A percentile compares a stretch with the other conserved stretches of the same genome.
Conservation (phyloP, 2,888 invertebrate genomes). For the Luffia ferchaultella region DNA sequence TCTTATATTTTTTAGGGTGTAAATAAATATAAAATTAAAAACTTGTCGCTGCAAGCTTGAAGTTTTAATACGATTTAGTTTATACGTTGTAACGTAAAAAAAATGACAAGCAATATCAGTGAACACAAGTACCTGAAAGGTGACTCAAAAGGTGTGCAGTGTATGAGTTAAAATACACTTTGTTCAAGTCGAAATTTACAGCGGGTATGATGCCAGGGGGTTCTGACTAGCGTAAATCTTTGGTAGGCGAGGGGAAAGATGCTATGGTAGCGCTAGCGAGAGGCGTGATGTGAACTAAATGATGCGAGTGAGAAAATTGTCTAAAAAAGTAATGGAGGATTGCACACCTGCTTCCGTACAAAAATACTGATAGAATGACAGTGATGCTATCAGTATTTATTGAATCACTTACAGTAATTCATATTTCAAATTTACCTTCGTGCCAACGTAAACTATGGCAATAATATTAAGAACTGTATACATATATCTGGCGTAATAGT, state of each 20-base stretch:
- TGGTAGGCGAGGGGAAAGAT: neutral
- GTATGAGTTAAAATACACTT: slow-evolving; percentile 5
- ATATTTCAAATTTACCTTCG: neutral
- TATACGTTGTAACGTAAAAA: slow-evolving; percentile 5
- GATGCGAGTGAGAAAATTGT: neutral
- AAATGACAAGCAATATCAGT: slow-evolving; percentile 6
- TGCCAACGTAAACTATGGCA: neutral
- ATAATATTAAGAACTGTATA: neutral
- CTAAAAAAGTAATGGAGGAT: too few relatives aligned
- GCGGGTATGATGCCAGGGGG: slow-evolving; percentile 4
- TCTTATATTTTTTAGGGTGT: neutral
- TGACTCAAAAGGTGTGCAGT: slow-evolving; percentile 4
- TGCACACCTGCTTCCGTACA: too few relatives aligned
- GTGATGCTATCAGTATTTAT: too few relatives aligned
- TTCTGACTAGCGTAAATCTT: slow-evolving; percentile 6
- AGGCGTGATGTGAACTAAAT: neutral
- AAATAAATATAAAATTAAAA: neutral
- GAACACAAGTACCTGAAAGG: slow-evolving; percentile 5
- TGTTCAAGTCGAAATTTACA: slow-evolving; percentile 7
- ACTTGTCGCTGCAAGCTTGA: neutral
- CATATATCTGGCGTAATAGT: neutral
- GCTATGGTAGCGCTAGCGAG: neutral
- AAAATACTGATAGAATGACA: too few relatives aligned
- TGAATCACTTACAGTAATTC: too few relatives aligned
- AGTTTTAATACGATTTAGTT: neutral